Base-by-base conservation (phyloP, 1,140 invertebrate species). In the Drosophila virilis region DNA sequence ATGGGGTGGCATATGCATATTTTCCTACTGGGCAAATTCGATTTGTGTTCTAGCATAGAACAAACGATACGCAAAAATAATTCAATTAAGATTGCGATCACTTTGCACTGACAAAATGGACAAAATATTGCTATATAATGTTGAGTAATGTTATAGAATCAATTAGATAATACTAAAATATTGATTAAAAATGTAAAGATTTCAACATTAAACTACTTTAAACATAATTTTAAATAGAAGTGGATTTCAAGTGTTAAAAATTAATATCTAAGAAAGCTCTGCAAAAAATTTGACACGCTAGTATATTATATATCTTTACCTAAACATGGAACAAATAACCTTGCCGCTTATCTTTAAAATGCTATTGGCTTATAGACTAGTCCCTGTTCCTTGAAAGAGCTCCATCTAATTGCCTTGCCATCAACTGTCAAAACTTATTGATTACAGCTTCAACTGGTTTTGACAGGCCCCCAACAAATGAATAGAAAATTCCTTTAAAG, bases 381-480 rank as follows among this genome's bases (percentile, higher is more conserved):
- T 32, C 40, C 43, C 48, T 10, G 15, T 28, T 48, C 46, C 46
- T 6, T 48, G 9, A 9, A 15, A 15, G 51, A 69, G 9, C 50
- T 33, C 57, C 50, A 38, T 50, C 66, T 74, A 74, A 74, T 74
- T 74, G 58, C 37, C 15, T 38, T 57, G 51, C 52, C 51, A 48
- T 69, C 57, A 62, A 42, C 37, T 61, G 42, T 43, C 57, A 59
- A 35, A 10, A 12, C 42, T 13, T 54, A 46, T 52, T 55, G 46
- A 65, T 54, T 46, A n/a, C 10, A 35, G 15, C 17, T 37, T 15
- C 54, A 64, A 70, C 52, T 78, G 76, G 32, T 70, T 66, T 37
- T 86, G 83, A 86, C 83, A 86, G 50, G 48, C 38, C 22, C 9
- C 17, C 10, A 37, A 22, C 12, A 9, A 17, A 52, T 42, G 37